Base-by-base conservation (phyloP, 2,888 invertebrate genomes). In the Siphlonurus alternatus region DNA sequence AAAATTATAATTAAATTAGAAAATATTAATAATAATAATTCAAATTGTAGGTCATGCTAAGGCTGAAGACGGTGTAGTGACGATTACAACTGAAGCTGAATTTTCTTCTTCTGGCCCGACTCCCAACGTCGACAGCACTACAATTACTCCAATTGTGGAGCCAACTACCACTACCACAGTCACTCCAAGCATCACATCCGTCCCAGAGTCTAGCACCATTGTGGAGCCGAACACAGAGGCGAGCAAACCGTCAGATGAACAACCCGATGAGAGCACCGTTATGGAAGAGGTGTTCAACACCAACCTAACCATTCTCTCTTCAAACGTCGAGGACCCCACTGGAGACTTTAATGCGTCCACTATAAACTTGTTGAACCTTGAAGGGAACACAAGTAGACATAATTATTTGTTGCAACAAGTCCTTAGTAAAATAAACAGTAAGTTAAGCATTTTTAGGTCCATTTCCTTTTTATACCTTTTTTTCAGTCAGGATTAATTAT, bases 331-430 rank as follows among this genome's bases (percentile, higher is more conserved):
- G 10, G 23, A 53, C 24, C 60, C 23, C 5, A 53, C 22, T 19
- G 38, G 59, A 2, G 23, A 22, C 23, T 65, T 65, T 59, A 65
- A 65, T 23, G 63, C 65, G n/a, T 51, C 59, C 2, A 25, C 25
- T 7, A 51, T 65, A 53, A 53, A 65, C 53, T 54, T 63, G 15
- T 61, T 63, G n/a, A 23, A 25, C 10, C 25, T 22, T 20, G 51
- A n/a, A 2, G 59, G 53, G 15, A 54, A 54, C 51, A 38, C 23
- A 2, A 61, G 38, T 22, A 38, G 63, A 15, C 23, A 59, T 19
- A 5, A 38, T n/a, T 65, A 61, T 19, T 3, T 65, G 5, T 63
- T 65, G 5, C 53, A 24, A 23, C 51, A 63, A 2, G 53, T 25
- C 18, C 53, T 65, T 10, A 23, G 23, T 3, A 63, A 61, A 22